Evolutionary conservation across 2,888 invertebrate genomes (phyloP).

Genomic region (Nipponacmea schrenckii): DNA sequence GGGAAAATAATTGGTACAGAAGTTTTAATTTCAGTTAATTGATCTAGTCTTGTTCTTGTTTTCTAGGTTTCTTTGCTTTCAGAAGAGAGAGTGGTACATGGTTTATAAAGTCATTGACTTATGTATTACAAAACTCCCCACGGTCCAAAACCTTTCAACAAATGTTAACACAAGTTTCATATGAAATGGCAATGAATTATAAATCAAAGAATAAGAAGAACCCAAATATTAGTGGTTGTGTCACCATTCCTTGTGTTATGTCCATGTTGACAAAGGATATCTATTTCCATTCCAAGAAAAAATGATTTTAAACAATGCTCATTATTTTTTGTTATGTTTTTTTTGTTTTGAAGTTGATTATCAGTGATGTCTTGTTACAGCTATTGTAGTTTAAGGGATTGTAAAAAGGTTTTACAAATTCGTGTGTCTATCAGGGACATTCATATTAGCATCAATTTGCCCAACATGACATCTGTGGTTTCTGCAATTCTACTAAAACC

Average conservation of each 20-base stretch:
- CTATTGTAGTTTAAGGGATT: too few species aligned
- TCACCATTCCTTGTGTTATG: conserved; percentile 41
- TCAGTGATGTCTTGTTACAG: too few species aligned
- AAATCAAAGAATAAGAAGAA: conserved; percentile 30
- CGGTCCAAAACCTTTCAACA: conserved; percentile 18
- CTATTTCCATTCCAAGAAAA: conserved; percentile 22
- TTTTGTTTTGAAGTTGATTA: too few species aligned
- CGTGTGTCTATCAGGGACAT: too few species aligned
- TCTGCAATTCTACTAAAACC: too few species aligned
- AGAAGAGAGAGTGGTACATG: conserved; percentile 43
- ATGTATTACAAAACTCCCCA: conserved; percentile 27
- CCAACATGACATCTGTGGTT: too few species aligned
- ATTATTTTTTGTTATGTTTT: too few species aligned
- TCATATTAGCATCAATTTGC: too few species aligned
- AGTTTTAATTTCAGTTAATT: too few species aligned
- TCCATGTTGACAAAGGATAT: conserved; percentile 48
- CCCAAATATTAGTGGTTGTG: conserved; percentile 35
- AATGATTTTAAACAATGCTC: too few species aligned
- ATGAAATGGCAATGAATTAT: conserved; percentile 33
- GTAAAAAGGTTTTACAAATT: too few species aligned
- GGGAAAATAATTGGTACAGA: too few species aligned
- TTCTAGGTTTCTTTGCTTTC: conserved; percentile 46
- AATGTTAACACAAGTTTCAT: conserved; percentile 36
- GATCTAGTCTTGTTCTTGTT: neutral
- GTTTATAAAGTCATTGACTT: conserved; percentile 40